Percentiles rank a stretch among this genome's conserved stretches.
Evolutionary conservation across 2,888 invertebrate genomes (phyloP).

Genomic region (Lucinisca nassula): DNA sequence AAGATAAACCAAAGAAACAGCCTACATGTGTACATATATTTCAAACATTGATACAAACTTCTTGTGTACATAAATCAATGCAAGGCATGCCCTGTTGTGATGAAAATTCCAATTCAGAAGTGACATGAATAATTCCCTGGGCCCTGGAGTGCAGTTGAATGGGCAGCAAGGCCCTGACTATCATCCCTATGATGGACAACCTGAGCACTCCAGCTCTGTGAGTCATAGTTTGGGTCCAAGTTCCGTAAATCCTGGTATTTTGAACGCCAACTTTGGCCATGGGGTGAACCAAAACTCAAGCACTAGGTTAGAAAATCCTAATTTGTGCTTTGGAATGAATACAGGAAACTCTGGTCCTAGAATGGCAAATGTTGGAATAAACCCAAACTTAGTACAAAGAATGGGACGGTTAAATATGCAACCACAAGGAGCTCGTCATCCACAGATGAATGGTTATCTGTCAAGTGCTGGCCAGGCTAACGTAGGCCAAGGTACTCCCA

Average conservation of each 20-base stretch:
- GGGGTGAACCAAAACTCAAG: not conserved
- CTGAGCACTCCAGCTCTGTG: not conserved
- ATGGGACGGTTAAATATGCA: conserved; percentile 9
- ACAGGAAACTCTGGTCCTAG: not conserved
- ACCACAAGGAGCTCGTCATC: not conserved
- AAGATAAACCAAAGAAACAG: not conserved
- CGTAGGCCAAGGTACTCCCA: conserved; percentile 18
- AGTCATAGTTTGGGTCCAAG: not conserved
- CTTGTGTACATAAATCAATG: not conserved
- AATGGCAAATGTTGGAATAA: not conserved
- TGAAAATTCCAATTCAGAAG: not conserved
- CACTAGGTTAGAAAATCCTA: too few relatives aligned
- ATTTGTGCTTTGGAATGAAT: not conserved
- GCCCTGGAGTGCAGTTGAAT: not conserved
- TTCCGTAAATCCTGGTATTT: not conserved
- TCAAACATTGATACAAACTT: not conserved
- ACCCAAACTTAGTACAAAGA: not conserved
- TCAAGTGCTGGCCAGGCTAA: not conserved
- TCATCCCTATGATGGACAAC: not conserved
- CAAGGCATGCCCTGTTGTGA: not conserved
- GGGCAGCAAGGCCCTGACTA: not conserved
- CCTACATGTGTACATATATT: not conserved
- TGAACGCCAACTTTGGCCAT: not conserved
- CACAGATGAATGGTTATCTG: conserved; percentile 16
- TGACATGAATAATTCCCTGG: not conserved